Base-by-base conservation (phyloP, 2,113 vertebrate species). In the Epinephelus fuscoguttatus region DNA sequence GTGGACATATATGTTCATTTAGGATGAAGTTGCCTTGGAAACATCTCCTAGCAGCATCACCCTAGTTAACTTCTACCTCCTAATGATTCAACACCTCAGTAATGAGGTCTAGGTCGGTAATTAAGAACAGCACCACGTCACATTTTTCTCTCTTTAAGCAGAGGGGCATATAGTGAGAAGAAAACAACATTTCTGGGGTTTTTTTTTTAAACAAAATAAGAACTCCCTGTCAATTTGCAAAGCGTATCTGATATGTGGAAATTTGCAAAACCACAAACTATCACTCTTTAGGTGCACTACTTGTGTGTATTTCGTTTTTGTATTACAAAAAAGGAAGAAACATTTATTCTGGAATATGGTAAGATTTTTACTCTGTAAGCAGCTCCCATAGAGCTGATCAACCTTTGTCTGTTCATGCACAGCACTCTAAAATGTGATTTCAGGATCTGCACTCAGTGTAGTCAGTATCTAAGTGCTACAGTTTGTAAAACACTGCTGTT, bases 61-160 rank as follows among this genome's bases (percentile, higher is more conserved):
- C 72, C 66, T n/a, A 67, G 71, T 86, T 86, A 86, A 81, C 73
- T 75, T 77, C 70, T 59, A 57, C 56, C 57, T 70, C 59, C 63
- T 87, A 88, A 86, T 86, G 82, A 89, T 75, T 86, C 73, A 72
- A 47, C 77, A 82, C 80, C 79, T 88, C 78, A 53, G 77, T 86
- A 87, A 88, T 89, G 79, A 90, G 88, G 64, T 79, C 40, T 74
- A 74, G 70, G 77, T 82, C 14, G 60, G 59, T 91, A 92, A 91
- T 91, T 89, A 56, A n/a, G 21, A 85, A 76, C 47, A 79, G 53
- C 49, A 66, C 19, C 2, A 55, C 25, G 2, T 80, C 53, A 78
- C n/a, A 80, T 72, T 68, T 67, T 62, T 77, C 55, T 75, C n/a
- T 59, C 37, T 61, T 55, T 47, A 40, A 82, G 45, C 75, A 80